phyloP scores from a whole-genome alignment of 2,797 vertebrate genomes.

The Paguma larvata region DNA sequence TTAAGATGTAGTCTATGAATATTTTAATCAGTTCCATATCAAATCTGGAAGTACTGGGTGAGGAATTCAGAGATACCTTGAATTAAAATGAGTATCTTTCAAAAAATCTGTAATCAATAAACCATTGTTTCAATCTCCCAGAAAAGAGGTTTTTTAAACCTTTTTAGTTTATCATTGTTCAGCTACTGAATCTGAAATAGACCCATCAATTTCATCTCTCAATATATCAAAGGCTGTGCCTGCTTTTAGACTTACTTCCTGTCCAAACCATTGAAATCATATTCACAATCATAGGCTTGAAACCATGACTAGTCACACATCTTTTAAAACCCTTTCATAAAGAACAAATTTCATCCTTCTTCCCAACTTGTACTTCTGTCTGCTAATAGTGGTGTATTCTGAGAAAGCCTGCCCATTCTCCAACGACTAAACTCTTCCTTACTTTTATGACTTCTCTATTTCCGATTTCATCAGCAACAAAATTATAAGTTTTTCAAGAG shows the following conservation, averaged over 20 bases:
- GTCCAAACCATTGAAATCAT: conserved; percentile 62
- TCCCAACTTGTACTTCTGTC: conserved; percentile 33
- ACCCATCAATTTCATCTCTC: conserved; percentile 55
- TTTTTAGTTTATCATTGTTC: conserved; percentile 71
- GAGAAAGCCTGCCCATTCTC: neutral
- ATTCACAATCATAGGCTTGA: conserved; percentile 71
- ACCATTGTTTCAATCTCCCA: conserved; percentile 70
- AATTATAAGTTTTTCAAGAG: neutral
- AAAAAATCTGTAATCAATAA: conserved; percentile 59
- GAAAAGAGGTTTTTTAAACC: conserved; percentile 73
- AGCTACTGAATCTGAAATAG: conserved; percentile 59
- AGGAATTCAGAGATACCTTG: conserved; percentile 65
- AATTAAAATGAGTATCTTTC: conserved; percentile 72
- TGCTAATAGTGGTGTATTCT: neutral
- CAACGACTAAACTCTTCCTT: conserved; percentile 36
- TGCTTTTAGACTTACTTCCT: conserved; percentile 46
- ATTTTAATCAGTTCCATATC: conserved; percentile 71
- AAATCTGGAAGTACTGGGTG: conserved; percentile 77
- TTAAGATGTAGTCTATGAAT: conserved; percentile 34
- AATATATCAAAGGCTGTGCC: conserved; percentile 53
- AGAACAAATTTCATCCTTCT: conserved; percentile 66
- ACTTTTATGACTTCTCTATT: neutral
- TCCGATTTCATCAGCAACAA: conserved; percentile 65
- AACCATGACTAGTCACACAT: conserved; percentile 64
- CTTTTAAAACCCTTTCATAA: conserved; percentile 69